Evolutionary conservation across 2,113 vertebrate genomes (phyloP).

Genomic region (Solenodon paradoxus): DNA sequence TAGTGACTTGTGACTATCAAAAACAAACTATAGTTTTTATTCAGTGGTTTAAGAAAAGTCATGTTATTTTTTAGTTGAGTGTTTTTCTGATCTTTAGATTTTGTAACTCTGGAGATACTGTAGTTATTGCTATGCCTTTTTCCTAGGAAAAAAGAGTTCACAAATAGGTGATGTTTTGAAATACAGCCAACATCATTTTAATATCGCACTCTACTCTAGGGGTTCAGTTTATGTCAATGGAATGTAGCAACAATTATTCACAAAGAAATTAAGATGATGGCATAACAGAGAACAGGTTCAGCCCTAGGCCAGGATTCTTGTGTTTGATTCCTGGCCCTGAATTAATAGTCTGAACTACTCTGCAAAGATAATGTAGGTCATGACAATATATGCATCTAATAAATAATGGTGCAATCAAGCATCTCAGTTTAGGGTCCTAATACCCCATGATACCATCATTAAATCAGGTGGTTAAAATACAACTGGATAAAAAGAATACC

Average conservation of each 20-base stretch:
- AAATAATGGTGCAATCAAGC: background rate
- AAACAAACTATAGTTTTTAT: background rate
- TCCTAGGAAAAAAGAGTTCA: background rate
- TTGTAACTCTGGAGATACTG: slow-evolving; percentile 28
- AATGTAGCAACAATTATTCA: slow-evolving; percentile 1
- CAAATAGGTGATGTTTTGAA: slow-evolving; percentile 20
- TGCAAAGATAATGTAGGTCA: background rate
- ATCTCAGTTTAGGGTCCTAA: background rate
- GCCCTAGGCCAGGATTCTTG: background rate
- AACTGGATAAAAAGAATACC: background rate
- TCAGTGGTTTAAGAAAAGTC: background rate
- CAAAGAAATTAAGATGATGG: background rate
- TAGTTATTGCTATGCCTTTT: slow-evolving; percentile 11
- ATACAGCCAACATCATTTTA: background rate
- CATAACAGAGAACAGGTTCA: background rate
- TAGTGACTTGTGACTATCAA: background rate
- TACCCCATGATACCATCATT: background rate
- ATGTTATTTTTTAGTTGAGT: slow-evolving; percentile 1
- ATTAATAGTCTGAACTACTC: background rate
- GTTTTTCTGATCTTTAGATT: slow-evolving; percentile 32
- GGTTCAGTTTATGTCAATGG: slow-evolving; percentile 24
- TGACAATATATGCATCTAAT: background rate
- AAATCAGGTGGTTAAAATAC: background rate
- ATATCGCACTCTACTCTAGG: background rate
- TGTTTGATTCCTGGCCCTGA: background rate